These are phyloP conservation scores for Hippoglossus stenolepis DNA, from an alignment of 2,113 vertebrate species.

Conservation along the genomic window DNA sequence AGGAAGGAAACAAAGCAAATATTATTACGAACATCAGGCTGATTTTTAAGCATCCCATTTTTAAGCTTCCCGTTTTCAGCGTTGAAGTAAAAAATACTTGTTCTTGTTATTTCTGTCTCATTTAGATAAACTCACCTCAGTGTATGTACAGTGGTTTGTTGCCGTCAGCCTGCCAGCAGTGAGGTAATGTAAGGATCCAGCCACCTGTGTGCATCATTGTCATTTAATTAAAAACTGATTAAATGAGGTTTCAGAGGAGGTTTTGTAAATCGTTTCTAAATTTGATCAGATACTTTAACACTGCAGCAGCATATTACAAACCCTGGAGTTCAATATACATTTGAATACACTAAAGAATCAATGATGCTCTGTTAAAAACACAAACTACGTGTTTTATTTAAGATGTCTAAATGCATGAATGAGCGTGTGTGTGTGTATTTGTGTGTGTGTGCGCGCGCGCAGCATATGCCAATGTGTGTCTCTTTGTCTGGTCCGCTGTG, in stretches of 20 bases:
- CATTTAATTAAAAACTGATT: background rate
- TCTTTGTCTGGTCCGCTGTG: conserved; percentile 3
- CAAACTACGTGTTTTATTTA: background rate
- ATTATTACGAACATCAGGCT: background rate
- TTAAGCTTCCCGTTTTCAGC: background rate
- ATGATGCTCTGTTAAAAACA: background rate
- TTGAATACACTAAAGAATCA: no score
- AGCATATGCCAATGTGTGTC: background rate
- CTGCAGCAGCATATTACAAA: no score
- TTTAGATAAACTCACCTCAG: conserved; percentile 1
- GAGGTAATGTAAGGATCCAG: conserved; percentile 1
- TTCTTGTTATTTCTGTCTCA: background rate
- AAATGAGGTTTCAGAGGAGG: background rate
- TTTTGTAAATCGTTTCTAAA: conserved; percentile 4
- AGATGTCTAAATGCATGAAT: conserved; percentile 11
- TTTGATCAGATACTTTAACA: no score
- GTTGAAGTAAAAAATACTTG: background rate
- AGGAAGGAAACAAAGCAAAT: background rate
- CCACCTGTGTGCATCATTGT: background rate
- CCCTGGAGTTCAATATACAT: background rate
- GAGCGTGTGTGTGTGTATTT: background rate
- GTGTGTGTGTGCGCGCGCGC: no score
- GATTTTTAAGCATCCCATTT: background rate
- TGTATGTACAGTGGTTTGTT: background rate
- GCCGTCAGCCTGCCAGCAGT: background rate